Conservation (phyloP, 30 jellyfish, hydroid and myxozoan species). For the Mastigias papua region DNA sequence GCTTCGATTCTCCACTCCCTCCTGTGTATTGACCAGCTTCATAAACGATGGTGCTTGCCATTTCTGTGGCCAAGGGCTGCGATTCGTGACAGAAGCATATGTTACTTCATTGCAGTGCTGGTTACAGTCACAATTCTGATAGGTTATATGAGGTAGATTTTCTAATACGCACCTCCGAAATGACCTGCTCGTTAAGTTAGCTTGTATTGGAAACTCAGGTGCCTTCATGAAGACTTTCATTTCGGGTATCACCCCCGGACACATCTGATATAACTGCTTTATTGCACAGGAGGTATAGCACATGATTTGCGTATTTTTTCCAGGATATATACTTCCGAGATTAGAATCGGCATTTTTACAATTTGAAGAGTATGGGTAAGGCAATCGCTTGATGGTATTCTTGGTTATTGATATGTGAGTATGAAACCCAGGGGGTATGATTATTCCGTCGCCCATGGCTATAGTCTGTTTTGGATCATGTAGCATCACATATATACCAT, state of each 20-base stretch:
- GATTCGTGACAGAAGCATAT: neutral
- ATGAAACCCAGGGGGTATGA: conserved; percentile 24
- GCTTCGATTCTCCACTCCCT: neutral
- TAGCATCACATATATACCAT: neutral
- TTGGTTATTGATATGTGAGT: neutral
- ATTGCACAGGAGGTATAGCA: conserved; percentile 14
- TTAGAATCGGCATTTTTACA: neutral
- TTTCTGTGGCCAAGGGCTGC: conserved; percentile 54
- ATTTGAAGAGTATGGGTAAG: conserved; percentile 11
- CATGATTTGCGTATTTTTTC: neutral
- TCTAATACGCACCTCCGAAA: neutral
- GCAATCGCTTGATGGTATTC: neutral
- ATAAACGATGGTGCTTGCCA: conserved; percentile 9
- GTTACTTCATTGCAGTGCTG: conserved; percentile 10
- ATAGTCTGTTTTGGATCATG: conserved; percentile 7
- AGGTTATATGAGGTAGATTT: neutral
- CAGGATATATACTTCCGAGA: neutral
- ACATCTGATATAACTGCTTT: neutral
- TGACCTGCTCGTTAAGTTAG: neutral
- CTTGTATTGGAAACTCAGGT: neutral
- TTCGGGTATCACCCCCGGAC: conserved; percentile 16
- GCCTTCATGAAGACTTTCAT: neutral
- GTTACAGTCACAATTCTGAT: neutral
- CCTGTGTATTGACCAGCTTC: neutral
- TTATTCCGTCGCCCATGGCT: neutral